phyloP scores from a whole-genome alignment of 2,113 vertebrate species.

The Podarcis cretensis region DNA sequence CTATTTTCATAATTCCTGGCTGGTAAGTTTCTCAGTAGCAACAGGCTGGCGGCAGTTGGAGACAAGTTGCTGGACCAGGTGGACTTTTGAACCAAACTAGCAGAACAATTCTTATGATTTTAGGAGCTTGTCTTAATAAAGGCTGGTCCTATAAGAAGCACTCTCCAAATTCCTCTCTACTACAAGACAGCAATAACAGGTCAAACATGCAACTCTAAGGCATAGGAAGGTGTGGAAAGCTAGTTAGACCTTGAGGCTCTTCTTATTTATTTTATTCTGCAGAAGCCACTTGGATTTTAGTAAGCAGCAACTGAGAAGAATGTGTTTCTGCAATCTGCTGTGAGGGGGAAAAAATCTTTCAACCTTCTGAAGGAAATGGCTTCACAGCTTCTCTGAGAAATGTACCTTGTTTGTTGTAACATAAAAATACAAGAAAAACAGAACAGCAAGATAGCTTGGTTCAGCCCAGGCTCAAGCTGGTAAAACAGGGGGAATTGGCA shows the following conservation, averaged over 20 bases:
- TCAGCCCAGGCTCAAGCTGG: background rate
- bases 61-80: background rate
- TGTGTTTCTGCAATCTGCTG: background rate
- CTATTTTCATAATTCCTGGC: background rate
- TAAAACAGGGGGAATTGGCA: background rate
- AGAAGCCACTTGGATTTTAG: background rate
- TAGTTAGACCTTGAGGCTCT: background rate
- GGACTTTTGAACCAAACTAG: background rate
- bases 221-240: background rate
- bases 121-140: background rate
- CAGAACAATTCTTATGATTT: background rate
- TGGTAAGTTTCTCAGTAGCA: background rate
- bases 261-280: background rate
- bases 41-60: background rate
- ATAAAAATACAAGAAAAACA: constrained; percentile 5
- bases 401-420: constrained; percentile 33
- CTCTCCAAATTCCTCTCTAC: background rate
- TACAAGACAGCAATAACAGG: background rate
- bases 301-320: background rate
- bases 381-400: constrained; percentile 50
- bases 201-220: background rate
- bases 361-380: constrained; percentile 58
- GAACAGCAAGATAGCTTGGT: constrained; percentile 16
- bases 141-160: background rate
- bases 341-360: constrained; percentile 32